Percentiles rank a stretch among this genome's conserved stretches.
phyloP scores from a whole-genome alignment of 2,888 invertebrate genomes.

The Leistus spinibarbis region DNA sequence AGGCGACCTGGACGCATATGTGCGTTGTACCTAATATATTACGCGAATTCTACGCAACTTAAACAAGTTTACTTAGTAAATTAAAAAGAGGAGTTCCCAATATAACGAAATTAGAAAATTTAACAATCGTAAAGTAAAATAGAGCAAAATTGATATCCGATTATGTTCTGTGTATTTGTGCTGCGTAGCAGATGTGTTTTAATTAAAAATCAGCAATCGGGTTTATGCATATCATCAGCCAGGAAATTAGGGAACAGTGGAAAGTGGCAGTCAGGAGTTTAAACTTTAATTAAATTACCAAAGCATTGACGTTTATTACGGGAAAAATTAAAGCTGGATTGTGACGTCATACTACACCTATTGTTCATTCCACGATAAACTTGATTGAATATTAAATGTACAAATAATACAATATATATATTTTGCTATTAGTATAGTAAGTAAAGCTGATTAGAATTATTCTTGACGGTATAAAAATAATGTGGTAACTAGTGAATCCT shows the following conservation, averaged over 20 bases:
- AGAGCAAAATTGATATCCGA: background rate
- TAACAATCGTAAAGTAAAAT: background rate
- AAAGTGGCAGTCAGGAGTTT: background rate
- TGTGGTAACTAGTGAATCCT: background rate
- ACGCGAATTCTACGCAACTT: no score
- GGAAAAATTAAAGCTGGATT: background rate
- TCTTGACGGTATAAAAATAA: background rate
- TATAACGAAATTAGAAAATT: background rate
- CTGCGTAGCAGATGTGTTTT: background rate
- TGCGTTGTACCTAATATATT: no score
- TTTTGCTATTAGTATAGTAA: no score
- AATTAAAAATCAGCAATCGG: slow-evolving; percentile 4
- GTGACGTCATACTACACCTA: background rate
- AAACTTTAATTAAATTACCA: background rate
- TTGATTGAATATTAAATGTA: no score
- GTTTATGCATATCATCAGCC: slow-evolving; percentile 7
- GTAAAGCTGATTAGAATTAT: no score
- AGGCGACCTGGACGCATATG: no score
- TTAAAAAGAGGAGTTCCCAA: no score
- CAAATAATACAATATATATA: no score
- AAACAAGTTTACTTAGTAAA: no score
- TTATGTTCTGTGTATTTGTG: background rate
- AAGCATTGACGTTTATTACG: background rate
- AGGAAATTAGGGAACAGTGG: background rate
- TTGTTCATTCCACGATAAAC: background rate